A percentile compares a stretch with the other conserved stretches of the same genome.
Conservation (phyloP, 2,797 vertebrate species). For the Syndactyla subalaris region DNA sequence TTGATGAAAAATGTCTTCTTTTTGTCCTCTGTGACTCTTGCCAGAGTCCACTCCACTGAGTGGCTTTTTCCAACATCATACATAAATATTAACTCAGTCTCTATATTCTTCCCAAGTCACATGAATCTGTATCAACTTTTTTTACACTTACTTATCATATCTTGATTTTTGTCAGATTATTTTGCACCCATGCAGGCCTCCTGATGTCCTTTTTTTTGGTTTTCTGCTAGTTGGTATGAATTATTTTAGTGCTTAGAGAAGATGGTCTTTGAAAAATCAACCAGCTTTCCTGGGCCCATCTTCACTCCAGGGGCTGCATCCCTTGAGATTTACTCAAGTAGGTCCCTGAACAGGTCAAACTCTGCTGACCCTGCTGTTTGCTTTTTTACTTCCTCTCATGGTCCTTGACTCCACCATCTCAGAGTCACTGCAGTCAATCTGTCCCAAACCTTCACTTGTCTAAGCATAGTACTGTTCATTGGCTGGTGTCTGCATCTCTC, state of each 20-base stretch:
- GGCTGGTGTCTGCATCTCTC: background rate
- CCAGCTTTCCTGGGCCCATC: background rate
- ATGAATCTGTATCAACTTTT: rapidly evolving
- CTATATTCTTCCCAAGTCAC: background rate
- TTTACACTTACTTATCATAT: background rate
- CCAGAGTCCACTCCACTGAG: background rate
- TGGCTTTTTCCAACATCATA: background rate
- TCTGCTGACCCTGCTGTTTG: background rate
- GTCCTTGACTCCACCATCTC: background rate
- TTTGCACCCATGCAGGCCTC: background rate
- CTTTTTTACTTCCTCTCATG: background rate
- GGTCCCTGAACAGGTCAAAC: background rate
- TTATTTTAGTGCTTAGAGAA: background rate
- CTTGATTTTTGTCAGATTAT: background rate
- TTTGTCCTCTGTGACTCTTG: background rate
- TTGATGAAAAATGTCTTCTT: background rate
- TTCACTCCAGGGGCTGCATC: background rate
- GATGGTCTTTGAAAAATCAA: background rate
- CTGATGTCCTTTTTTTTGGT: background rate
- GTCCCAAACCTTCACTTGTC: background rate
- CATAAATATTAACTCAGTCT: background rate
- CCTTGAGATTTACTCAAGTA: background rate
- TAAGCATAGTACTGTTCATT: background rate
- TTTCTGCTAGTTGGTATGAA: background rate
- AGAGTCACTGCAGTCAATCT: background rate